Percentiles rank a stretch among this genome's conserved stretches.
Conservation (phyloP, 2,113 vertebrate species). For the Sturnira hondurensis region DNA sequence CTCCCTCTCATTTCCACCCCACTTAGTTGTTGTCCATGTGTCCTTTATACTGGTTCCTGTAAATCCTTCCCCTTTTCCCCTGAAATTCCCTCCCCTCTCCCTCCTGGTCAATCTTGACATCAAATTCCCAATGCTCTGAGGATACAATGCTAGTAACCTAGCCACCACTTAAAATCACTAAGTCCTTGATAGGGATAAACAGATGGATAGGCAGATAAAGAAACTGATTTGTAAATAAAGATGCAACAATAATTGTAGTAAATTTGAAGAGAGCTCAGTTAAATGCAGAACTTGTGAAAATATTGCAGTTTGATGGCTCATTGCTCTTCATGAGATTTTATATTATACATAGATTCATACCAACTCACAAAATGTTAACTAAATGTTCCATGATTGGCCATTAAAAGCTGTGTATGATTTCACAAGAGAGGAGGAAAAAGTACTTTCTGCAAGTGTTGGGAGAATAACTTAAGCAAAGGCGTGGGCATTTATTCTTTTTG, state of each 20-base stretch:
- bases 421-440: neutral
- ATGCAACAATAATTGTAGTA: neutral
- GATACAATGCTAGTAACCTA: neutral
- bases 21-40: no score
- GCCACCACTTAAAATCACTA: neutral
- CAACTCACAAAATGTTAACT: neutral
- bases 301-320: neutral
- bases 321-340: neutral
- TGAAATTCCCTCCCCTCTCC: no score
- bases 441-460: neutral
- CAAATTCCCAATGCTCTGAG: neutral
- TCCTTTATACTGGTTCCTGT: no score
- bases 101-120: neutral
- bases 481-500: neutral
- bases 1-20: no score
- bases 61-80: no score
- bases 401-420: neutral
- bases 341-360: neutral
- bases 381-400: neutral
- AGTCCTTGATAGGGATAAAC: neutral
- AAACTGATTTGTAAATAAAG: constrained; percentile 3
- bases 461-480: neutral
- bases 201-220: neutral
- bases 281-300: constrained; percentile 18
- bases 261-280: neutral